These are phyloP conservation scores for Philantomba maxwellii DNA, from an alignment of 2,113 vertebrate genomes.

Conservation along the genomic window DNA sequence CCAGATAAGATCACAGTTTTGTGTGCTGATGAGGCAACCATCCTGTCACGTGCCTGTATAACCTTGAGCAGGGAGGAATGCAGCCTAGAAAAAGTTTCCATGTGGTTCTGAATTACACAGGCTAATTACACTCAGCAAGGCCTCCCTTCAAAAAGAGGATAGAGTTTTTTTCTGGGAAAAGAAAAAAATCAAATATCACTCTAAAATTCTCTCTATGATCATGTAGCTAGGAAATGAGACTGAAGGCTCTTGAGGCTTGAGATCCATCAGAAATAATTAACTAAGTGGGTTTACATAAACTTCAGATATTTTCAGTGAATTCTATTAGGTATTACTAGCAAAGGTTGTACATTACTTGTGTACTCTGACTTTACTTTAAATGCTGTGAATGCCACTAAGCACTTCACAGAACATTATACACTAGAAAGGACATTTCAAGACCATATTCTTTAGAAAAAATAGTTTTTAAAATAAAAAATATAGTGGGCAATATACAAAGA, in stretches of 20 bases:
- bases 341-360: background rate
- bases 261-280: background rate
- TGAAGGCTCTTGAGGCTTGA: background rate
- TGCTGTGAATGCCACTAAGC: background rate
- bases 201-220: background rate
- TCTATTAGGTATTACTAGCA: background rate
- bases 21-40: slow-evolving; percentile 66
- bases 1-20: slow-evolving; percentile 65
- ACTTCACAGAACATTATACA: background rate
- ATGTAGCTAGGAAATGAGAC: background rate
- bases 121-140: fast-evolving
- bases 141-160: background rate
- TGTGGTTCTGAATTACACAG: background rate
- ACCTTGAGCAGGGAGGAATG: background rate
- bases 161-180: background rate
- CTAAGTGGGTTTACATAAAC: background rate
- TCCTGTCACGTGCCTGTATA: background rate
- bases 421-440: background rate
- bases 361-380: background rate
- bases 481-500: background rate
- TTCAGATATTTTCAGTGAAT: background rate
- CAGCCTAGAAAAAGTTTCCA: background rate
- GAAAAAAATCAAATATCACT: background rate
- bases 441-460: background rate
- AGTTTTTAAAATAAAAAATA: background rate